Evolutionary conservation across 92 coral and sea anemone species (phyloP).

Genomic region (Isaurus tuberculatus): DNA sequence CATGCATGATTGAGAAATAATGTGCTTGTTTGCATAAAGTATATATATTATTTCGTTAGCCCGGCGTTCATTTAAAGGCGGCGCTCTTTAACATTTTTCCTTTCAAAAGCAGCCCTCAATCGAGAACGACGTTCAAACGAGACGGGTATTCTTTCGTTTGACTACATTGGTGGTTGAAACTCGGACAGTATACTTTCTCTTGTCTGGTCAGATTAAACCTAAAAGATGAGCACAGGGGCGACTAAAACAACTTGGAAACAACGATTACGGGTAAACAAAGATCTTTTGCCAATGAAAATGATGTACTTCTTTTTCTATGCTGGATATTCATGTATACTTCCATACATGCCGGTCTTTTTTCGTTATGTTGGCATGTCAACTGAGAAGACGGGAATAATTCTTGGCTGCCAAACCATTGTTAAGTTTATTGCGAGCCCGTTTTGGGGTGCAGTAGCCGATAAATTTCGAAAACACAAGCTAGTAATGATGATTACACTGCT

Average conservation of each 20-base stretch:
- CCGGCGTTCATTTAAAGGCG: too few relatives aligned
- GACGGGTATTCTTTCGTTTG: too few relatives aligned
- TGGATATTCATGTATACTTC: constrained; percentile 63
- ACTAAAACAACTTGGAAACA: neutral
- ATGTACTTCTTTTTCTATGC: constrained; percentile 73
- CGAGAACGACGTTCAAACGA: too few relatives aligned
- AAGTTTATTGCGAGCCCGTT: constrained; percentile 68
- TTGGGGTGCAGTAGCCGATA: constrained; percentile 79
- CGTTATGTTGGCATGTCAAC: constrained; percentile 78
- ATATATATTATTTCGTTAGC: too few relatives aligned
- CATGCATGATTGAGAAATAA: too few relatives aligned
- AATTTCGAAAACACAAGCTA: constrained; percentile 67
- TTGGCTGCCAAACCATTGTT: constrained; percentile 69
- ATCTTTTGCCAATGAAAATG: constrained; percentile 65
- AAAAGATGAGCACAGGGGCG: too few relatives aligned
- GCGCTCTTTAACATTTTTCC: too few relatives aligned
- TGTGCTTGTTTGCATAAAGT: too few relatives aligned
- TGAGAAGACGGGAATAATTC: constrained; percentile 66
- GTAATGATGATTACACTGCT: constrained; percentile 57
- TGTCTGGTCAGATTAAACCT: too few relatives aligned
- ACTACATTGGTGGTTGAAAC: too few relatives aligned
- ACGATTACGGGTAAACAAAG: constrained; percentile 21
- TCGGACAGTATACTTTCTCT: too few relatives aligned
- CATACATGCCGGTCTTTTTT: constrained; percentile 68
- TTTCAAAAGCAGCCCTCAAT: too few relatives aligned